Evolutionary conservation across 2,797 vertebrate species (phyloP).

Genomic region (Pyrrhura leucotis): DNA sequence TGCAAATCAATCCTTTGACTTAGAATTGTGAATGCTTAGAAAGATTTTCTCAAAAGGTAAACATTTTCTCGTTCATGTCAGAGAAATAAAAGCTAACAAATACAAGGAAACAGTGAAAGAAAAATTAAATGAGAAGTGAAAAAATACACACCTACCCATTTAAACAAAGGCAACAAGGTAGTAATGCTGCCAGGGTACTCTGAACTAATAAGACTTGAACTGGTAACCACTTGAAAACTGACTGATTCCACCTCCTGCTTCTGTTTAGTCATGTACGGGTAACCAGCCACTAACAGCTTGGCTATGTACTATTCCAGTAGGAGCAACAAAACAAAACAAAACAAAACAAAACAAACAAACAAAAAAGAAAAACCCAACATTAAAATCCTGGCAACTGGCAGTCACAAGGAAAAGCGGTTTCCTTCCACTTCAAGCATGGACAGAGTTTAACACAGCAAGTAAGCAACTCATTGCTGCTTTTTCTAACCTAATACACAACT

Average conservation of each 20-base stretch:
- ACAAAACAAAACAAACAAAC: too few species aligned
- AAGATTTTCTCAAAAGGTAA: not conserved
- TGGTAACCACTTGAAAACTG: not conserved
- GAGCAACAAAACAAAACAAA: not conserved
- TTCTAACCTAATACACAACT: not conserved
- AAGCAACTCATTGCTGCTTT: not conserved
- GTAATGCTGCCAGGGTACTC: not conserved
- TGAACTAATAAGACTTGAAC: not conserved
- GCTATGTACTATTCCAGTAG: not conserved
- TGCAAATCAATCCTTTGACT: not conserved
- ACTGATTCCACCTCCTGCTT: not conserved
- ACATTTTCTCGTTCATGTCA: not conserved
- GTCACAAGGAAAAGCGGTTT: constrained; percentile 20
- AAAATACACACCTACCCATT: not conserved
- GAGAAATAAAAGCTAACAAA: not conserved
- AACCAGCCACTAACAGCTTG: not conserved
- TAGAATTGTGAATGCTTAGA: not conserved
- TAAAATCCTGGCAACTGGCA: constrained; percentile 3
- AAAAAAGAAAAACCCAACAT: not conserved
- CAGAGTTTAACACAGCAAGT: not conserved
- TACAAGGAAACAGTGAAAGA: not conserved
- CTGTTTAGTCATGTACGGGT: not conserved
- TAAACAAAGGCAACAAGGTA: not conserved
- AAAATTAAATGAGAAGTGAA: not conserved
- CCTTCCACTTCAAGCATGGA: constrained; percentile 3